Percentiles rank a stretch among this genome's conserved stretches.
Evolutionary conservation across 2,113 vertebrate species (phyloP).

Genomic region (Engraulis encrasicolus): DNA sequence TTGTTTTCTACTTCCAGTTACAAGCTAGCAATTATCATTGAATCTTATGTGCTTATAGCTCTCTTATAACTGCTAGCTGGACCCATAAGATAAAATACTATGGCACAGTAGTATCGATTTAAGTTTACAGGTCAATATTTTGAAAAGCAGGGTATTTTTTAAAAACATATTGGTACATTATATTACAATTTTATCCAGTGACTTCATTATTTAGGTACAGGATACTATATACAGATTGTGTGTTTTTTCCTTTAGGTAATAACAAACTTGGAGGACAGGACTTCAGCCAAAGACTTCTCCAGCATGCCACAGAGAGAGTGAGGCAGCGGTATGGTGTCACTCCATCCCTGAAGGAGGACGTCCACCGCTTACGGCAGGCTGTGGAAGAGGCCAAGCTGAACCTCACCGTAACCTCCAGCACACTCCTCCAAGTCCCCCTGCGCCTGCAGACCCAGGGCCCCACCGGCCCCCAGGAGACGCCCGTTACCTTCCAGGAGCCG

Average conservation of each 20-base stretch:
- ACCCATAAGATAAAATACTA: too few relatives aligned
- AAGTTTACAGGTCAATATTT: too few relatives aligned
- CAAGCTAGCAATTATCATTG: too few relatives aligned
- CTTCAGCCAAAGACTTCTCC: conserved; percentile 92
- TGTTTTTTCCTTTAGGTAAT: conserved; percentile 82
- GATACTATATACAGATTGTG: too few relatives aligned
- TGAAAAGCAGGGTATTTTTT: neutral
- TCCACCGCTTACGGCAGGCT: conserved; percentile 86
- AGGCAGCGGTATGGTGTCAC: conserved; percentile 77
- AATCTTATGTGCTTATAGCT: too few relatives aligned
- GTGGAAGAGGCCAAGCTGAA: conserved; percentile 93
- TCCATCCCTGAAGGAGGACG: conserved; percentile 86
- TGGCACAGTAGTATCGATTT: too few relatives aligned
- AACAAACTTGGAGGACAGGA: conserved; percentile 97
- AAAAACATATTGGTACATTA: too few relatives aligned
- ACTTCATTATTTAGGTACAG: too few relatives aligned
- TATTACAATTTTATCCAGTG: too few relatives aligned
- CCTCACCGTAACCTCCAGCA: conserved; percentile 80
- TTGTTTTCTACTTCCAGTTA: too few relatives aligned
- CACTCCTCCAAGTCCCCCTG: conserved; percentile 73
- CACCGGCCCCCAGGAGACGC: conserved; percentile 40
- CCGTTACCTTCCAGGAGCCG: neutral
- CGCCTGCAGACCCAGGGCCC: conserved; percentile 60
- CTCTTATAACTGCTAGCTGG: too few relatives aligned
- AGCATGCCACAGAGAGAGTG: conserved; percentile 81